These are phyloP conservation scores for Vimba vimba DNA, from an alignment of 2,113 vertebrate genomes.

Conservation along the genomic window DNA sequence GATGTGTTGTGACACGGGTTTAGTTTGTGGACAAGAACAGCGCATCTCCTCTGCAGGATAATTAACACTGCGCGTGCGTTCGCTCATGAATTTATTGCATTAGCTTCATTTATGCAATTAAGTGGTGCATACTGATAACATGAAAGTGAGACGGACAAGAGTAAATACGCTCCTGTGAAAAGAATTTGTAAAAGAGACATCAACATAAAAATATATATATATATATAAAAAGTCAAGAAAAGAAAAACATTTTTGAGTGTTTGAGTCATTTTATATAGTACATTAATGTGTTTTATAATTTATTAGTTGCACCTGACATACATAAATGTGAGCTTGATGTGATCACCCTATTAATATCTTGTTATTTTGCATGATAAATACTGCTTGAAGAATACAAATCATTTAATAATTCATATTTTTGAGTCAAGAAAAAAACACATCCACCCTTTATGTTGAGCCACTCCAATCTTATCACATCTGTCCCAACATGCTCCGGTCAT, in stretches of 20 bases:
- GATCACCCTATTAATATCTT: too few relatives aligned
- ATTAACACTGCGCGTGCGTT: constrained; percentile 62
- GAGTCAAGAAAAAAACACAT: neutral
- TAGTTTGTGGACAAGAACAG: constrained; percentile 56
- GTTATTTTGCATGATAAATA: too few relatives aligned
- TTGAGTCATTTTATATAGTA: too few relatives aligned
- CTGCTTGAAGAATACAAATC: too few relatives aligned
- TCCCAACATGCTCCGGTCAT: too few relatives aligned
- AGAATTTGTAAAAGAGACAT: neutral
- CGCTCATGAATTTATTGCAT: constrained; percentile 56
- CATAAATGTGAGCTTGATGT: too few relatives aligned
- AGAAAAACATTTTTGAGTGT: too few relatives aligned
- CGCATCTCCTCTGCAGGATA: constrained; percentile 54
- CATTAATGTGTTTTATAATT: too few relatives aligned
- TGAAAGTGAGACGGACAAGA: constrained; percentile 19
- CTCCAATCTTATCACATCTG: neutral
- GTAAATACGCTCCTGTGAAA: neutral
- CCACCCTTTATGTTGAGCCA: neutral
- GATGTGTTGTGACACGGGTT: constrained; percentile 71
- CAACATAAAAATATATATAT: neutral
- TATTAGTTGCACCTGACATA: too few relatives aligned
- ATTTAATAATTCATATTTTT: too few relatives aligned
- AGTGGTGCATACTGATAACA: neutral
- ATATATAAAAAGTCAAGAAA: too few relatives aligned
- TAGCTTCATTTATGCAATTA: constrained; percentile 6